Percentiles rank a stretch among this genome's conserved stretches.
Evolutionary conservation across 2,113 vertebrate genomes (phyloP).

Genomic region (Tachysurus vachellii): DNA sequence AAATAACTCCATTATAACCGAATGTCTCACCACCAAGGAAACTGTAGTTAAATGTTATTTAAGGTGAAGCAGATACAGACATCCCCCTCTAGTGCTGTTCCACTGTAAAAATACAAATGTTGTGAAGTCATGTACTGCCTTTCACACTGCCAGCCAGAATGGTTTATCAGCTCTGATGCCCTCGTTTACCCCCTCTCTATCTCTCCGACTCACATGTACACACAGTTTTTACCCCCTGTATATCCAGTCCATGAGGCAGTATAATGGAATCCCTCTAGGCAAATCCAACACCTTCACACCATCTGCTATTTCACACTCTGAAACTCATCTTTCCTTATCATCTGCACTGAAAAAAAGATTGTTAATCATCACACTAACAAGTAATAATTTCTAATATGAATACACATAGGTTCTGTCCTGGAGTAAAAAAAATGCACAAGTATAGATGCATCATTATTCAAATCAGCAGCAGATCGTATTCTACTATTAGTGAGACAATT

Average conservation of each 20-base stretch:
- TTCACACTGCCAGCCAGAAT: background rate
- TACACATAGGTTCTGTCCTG: background rate
- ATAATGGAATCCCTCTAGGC: constrained; percentile 36
- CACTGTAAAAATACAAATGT: background rate
- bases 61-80: background rate
- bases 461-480: background rate
- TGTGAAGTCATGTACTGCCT: background rate
- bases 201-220: background rate
- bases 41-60: background rate
- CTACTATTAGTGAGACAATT: background rate
- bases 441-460: background rate
- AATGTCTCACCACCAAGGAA: background rate
- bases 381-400: background rate
- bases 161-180: background rate
- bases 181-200: background rate
- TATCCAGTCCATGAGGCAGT: constrained; percentile 22
- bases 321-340: constrained; percentile 25
- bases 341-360: background rate
- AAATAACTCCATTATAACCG: background rate
- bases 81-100: constrained; percentile 21
- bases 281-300: constrained; percentile 23
- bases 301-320: constrained; percentile 21
- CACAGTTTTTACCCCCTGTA: background rate
- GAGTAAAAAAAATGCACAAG: background rate
- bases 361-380: background rate